Base-by-base conservation (phyloP, 1,140 invertebrate genomes). In the Wasmannia auropunctata region DNA sequence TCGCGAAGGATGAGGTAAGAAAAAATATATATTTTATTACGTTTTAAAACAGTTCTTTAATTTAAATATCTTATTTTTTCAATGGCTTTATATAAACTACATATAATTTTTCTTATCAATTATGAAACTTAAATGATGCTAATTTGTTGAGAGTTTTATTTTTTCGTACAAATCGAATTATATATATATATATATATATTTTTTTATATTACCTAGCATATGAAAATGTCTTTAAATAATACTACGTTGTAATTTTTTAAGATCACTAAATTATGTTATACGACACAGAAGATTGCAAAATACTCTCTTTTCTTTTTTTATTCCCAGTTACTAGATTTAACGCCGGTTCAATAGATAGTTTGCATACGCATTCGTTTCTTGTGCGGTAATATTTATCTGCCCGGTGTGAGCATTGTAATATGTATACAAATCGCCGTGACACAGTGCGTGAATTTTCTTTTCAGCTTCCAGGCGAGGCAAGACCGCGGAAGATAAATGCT, bases 391-490 rank as follows among this genome's bases (percentile, higher is more conserved):
- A 72, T n/a, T 72, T 81, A 72, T 31, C 14, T 43, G 1, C 3
- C 11, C 3, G 1, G 16, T 43, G 16, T 37, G 8, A 19, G 40
- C 28, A 16, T 81, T 43, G 37, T 19, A 77, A 34, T 22, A 67
- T 31, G 62, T 54, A 37, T 72, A 58, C 65, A 72, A 81, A 72
- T 72, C 49, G 11, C 46, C 22, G 4, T 56, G 11, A 56, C 51
- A 70, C 51, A 43, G n/a, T 81, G 51, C 65, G 37, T 72, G 79
- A 81, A 81, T 72, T 58, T 72, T 72, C 77, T 72, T 81, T 81
- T 81, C 65, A 72, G 79, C 16, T 81, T 72, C 37, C 65, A 67
- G 34, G 10, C 28, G 25, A 70, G 79, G 51, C 49, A 72, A 28
- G 34, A 81, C 22, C 34, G 8, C 34, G 11, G 11, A 72, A 58